Base-by-base conservation (phyloP, 1,140 invertebrate species). In the Nilaparvata lugens region DNA sequence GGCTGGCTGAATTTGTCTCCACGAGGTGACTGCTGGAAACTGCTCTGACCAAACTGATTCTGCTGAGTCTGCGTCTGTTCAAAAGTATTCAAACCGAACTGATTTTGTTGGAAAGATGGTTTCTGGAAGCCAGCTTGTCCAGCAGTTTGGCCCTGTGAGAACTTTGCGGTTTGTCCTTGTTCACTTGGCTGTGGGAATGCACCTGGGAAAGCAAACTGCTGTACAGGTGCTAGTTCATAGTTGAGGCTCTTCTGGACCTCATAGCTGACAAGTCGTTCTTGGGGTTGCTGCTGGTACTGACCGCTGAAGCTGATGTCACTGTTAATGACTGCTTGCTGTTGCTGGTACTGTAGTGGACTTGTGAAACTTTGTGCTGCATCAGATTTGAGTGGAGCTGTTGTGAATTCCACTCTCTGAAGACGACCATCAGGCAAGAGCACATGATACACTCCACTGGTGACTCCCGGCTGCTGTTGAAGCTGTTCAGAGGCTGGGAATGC, bases 391-490 rank as follows among this genome's bases (percentile, higher is more conserved):
- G 62, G 58, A 40, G 62, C 55, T 6, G 66, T 64, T 13, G 72
- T 69, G 69, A 77, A 77, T 58, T 74, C 70, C 28, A 78, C 76
- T 58, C 68, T 74, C 75, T 89, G 87, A 67, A 83, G 83, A 63
- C 86, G 83, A 57, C 87, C 87, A 73, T 89, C 87, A 62, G 87
- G 86, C 52, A 89, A 73, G 2, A 87, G 74, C 0, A 89, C 86
- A 67, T 82, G 85, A 72, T 88, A 89, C 56, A 81, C 75, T 52
- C 87, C 87, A 11, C 69, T 74, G 67, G 51, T 74, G 69, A 51
- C 66, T 72, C 57, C 62, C 11, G 52, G 35, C 11, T 52, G 25
- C 28, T 63, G 51, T 45, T 57, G 51, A 16, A 59, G 42, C 23
- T 60, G 45, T 48, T 48, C 11, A 14, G 21, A 23, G 16, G 45